Percentiles rank a stretch among this genome's conserved stretches.
phyloP scores from a whole-genome alignment of 2,888 invertebrate species.

The Girardia tigrina region DNA sequence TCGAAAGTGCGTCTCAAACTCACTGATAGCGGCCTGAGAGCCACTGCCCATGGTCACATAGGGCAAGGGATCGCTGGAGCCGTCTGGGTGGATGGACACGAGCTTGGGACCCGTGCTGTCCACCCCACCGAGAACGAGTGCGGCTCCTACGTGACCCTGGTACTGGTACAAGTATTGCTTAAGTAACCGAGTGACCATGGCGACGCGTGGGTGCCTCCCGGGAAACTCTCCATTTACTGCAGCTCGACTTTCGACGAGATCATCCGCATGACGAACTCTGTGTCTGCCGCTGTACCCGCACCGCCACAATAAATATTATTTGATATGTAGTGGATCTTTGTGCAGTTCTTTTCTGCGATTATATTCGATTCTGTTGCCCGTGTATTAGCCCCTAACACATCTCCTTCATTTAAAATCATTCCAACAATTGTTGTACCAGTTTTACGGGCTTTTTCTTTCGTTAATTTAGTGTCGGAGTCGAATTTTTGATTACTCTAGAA shows the following conservation, averaged over 20 bases:
- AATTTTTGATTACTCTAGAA: no score
- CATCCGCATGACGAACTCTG: constrained; percentile 79
- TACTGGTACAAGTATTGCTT: constrained; percentile 64
- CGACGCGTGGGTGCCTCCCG: constrained; percentile 73
- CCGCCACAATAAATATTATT: constrained; percentile 66
- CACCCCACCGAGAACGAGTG: constrained; percentile 82
- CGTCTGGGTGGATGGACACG: constrained; percentile 82
- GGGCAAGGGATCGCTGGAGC: constrained; percentile 76
- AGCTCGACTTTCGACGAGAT: constrained; percentile 83
- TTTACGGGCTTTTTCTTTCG: no score
- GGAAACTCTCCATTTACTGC: constrained; percentile 66
- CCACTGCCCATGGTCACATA: constrained; percentile 64
- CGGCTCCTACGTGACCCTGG: constrained; percentile 67
- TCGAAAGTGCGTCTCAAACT: constrained; percentile 77
- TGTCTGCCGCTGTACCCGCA: constrained; percentile 95
- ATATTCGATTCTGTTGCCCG: constrained; percentile 86
- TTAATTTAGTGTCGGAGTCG: no score
- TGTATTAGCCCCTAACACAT: constrained; percentile 92
- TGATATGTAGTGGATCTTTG: constrained; percentile 64
- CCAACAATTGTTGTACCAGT: constrained; percentile 97
- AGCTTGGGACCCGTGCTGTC: constrained; percentile 78
- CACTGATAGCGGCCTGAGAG: constrained; percentile 85
- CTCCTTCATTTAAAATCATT: constrained; percentile 67
- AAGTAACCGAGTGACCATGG: constrained; percentile 72
- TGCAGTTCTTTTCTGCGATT: constrained; percentile 87